Evolutionary conservation across 2,888 invertebrate species (phyloP), one percentile per base, ranked within the genome.

Genomic region (Papilio gigon): DNA sequence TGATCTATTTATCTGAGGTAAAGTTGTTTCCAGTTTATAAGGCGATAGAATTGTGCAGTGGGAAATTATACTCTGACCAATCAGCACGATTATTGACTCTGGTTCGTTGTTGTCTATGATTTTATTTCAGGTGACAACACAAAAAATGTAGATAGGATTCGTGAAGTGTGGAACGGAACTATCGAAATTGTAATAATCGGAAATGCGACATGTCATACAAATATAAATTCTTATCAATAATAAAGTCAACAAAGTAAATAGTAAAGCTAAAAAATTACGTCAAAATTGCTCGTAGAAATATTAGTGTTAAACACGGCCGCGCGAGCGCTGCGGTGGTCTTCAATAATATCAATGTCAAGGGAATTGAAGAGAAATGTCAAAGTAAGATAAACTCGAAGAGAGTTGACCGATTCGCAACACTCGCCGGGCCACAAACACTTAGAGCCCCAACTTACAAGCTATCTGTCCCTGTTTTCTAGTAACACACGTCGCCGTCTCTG

Each of bases 91-190:
- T 80, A 80, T 85, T 84, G 77, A 78, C 82, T 89, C 89, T 89
- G 88, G 88, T 88, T 84, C 83, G 78, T 79, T 86, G 81, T 84
- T 81, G 81, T 82, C 81, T 78, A 75, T 67, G n/a, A n/a, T n/a
- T n/a, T n/a, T n/a, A 70, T 65, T 33, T 25, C 22, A 17, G 47
- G 69, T 64, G 53, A 70, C 17, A 27, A 30, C 2, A 53, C 73
- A 76, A 76, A 76, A 40, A 35, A 9, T 64, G 14, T 37, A 8
- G 42, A 42, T 42, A 60, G 20, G 0, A 12, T 42, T 30, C 22
- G 8, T 62, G 44, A 44, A 25, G n/a, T 27, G 30, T 42, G 5
- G 25, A 53, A 20, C 35, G 5, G 25, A 53, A 20, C 35, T 33
- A 53, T 53, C 12, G 17, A 56, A 56, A 56, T 30, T 20, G 22